These are phyloP conservation scores for Andrena cerasifolii DNA, from an alignment of 1,140 invertebrate genomes.

Conservation along the genomic window DNA sequence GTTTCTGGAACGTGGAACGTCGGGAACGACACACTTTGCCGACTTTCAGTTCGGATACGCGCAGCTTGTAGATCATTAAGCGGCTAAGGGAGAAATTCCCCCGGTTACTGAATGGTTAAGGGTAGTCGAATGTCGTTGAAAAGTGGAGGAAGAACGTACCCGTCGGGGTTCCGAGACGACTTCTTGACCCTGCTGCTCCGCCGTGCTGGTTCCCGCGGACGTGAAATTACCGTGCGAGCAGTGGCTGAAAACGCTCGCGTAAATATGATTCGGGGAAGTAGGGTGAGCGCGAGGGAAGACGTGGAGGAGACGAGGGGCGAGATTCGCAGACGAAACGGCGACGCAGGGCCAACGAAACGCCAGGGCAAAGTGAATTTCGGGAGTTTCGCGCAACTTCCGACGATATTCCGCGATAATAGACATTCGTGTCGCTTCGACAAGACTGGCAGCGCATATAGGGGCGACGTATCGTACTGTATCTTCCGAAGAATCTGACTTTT, in stretches of 20 bases:
- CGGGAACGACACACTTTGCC: slow-evolving; percentile 3
- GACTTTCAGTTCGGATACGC: slow-evolving; percentile 23
- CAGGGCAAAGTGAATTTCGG: neutral
- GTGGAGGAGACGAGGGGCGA: neutral
- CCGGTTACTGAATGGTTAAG: neutral
- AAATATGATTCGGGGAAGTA: slow-evolving; percentile 57
- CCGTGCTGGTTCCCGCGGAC: slow-evolving; percentile 17
- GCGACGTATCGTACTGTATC: neutral
- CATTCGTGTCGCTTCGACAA: neutral
- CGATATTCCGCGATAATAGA: neutral
- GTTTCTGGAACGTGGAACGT: neutral
- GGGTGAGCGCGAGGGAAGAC: slow-evolving; percentile 1
- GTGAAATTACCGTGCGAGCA: slow-evolving; percentile 63
- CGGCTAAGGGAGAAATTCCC: slow-evolving; percentile 37
- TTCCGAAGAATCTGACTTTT: too few species aligned
- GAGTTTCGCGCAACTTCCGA: slow-evolving; percentile 1
- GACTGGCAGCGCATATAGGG: neutral
- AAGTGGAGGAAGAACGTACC: slow-evolving; percentile 35
- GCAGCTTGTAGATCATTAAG: slow-evolving; percentile 45
- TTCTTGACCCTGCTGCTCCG: slow-evolving; percentile 33
- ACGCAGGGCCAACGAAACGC: neutral
- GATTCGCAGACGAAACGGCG: neutral
- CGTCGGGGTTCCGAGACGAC: slow-evolving; percentile 26
- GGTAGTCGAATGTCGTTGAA: slow-evolving; percentile 2
- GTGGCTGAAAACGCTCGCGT: slow-evolving; percentile 57